Evolutionary conservation across 2,797 vertebrate genomes (phyloP), one percentile per base, ranked within the genome.

Genomic region (Anguilla obscura): DNA sequence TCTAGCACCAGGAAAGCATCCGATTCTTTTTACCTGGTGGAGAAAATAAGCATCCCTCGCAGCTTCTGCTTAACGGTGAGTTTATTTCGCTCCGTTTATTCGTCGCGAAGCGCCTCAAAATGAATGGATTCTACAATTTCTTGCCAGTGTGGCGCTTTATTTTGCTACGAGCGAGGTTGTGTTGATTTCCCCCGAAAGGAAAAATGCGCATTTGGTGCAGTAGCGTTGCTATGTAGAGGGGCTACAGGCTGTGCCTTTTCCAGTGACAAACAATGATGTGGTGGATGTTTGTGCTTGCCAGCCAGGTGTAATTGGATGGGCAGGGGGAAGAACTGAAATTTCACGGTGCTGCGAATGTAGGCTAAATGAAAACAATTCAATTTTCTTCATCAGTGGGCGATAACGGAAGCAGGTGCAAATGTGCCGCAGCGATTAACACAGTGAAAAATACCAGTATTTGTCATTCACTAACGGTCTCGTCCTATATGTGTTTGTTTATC

Each of bases 201-300:
- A 80, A 79, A 87, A 87, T 71, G 69, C 86, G 86, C 74, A 79
- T 82, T 56, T 79, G 86, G 45, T 79, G 86, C 86, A 79, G 86
- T 87, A n/a, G 8, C 3, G 63, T 66, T 82, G 86, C 52, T 52
- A 40, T 36, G 30, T 27, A 58, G 36, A 12, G 21, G 79, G 27
- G 21, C n/a, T 87, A 82, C 48, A 21, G 24, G 40, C 21, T n/a
- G 71, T 5, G 74, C 74, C 18, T 71, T 86, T 74, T 48, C 24
- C 50, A 33, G 60, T 60, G 45, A 40, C 52, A 82, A 58, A 76
- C 52, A n/a, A 16, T 21, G 52, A 87, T 82, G 86, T 56, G 14
- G 45, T 14, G 74, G 33, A 60, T 52, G 56, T 87, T 18, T 87
- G 10, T 58, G 50, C 18, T 24, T 45, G 33, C n/a, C 48, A 30